Base-by-base conservation (phyloP, 1,140 invertebrate species). In the Pygmarrhopalites habei region DNA sequence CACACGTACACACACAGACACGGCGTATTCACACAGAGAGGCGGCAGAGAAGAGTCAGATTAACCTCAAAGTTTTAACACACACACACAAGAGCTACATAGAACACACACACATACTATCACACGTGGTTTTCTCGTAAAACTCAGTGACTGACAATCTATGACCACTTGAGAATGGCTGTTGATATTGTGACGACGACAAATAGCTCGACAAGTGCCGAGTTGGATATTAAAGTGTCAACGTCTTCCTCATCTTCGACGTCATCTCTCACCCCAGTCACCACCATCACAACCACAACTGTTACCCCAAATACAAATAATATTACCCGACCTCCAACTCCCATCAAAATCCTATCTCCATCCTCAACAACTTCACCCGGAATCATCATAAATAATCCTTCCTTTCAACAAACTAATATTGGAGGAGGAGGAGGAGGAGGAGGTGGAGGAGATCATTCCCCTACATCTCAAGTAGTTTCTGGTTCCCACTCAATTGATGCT, bases 401-500 rank as follows among this genome's bases (percentile, higher is more conserved):
- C 12, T n/a, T 51, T 7, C 4, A 39, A 4, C 10, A n/a, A 5
- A 5, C 19, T 4, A 59, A 59, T 30, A n/a, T n/a, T n/a, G n/a
- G n/a, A n/a, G n/a, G n/a, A n/a, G n/a, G n/a, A n/a, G n/a, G n/a
- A n/a, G n/a, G n/a, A n/a, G n/a, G n/a, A n/a, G n/a, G n/a, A n/a
- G n/a, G n/a, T n/a, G 29, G 23, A 23, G 21, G 25, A 47, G 5
- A n/a, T 19, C 39, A 41, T 21, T 61, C 51, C 23, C 60, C 64
- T 10, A 26, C 39, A 5, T 14, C 58, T 25, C n/a, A 25, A n/a
- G 35, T 23, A 25, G 47, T 32, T 2, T 46, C 53, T 1, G 65
- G 60, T 5, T 23, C 43, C 7, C 67, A 69, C 26, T 58, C 62
- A 4, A 69, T 69, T 57, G 67, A 69, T 39, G 67, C 67, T 19